phyloP scores from a whole-genome alignment of 2,888 invertebrate genomes.

The Andrena bucephala region DNA sequence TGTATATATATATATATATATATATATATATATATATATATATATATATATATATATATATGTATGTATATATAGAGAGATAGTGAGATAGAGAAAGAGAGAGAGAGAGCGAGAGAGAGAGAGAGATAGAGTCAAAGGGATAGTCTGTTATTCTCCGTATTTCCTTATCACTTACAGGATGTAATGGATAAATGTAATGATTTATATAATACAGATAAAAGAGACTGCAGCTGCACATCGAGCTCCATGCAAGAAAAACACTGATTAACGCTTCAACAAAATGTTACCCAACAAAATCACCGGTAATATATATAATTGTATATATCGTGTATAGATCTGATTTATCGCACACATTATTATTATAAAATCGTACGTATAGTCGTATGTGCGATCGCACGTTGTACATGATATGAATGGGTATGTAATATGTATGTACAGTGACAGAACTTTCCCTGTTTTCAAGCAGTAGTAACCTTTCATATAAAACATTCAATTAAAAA shows the following conservation, averaged over 20 bases:
- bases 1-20: constrained; percentile 23
- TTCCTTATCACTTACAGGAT: constrained; percentile 56
- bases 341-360: constrained; percentile 10
- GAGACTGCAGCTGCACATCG: constrained; percentile 84
- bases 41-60: constrained; percentile 27
- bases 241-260: constrained; percentile 85
- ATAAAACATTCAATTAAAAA: too few species aligned
- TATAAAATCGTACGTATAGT: not conserved
- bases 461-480: too few species aligned
- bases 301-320: constrained; percentile 65
- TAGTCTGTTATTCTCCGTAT: constrained; percentile 58
- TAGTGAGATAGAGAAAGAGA: not conserved
- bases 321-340: constrained; percentile 45
- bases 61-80: too few species aligned
- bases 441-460: too few species aligned
- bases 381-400: not conserved
- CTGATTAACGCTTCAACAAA: constrained; percentile 82
- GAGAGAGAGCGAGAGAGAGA: not conserved
- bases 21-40: too few species aligned
- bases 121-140: constrained; percentile 22
- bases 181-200: constrained; percentile 54
- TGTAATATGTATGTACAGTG: not conserved
- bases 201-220: constrained; percentile 80
- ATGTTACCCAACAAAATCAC: constrained; percentile 75
- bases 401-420: not conserved